Base-by-base conservation (phyloP, 1,140 invertebrate species). In the Drosophila lini region DNA sequence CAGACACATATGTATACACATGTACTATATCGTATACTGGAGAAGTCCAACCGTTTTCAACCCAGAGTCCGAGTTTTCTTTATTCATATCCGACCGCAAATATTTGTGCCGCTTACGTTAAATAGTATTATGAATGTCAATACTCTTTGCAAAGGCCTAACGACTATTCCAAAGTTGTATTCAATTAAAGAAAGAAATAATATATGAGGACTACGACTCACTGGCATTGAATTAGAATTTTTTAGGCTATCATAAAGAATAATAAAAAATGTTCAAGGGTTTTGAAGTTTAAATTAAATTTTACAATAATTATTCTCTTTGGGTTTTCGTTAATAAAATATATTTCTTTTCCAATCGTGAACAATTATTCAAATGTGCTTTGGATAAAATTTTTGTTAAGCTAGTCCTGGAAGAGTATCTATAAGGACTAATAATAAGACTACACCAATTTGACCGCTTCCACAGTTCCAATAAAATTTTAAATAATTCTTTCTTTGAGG, bases 11-110 rank as follows among this genome's bases (percentile, higher is more conserved):
- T n/a, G n/a, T n/a, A n/a, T 56, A 45, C 22, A 10, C 7, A 32
- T 31, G n/a, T 48, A 28, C 3, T 41, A 22, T 34, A 4, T 3
- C 13, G 38, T 31, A 28, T 31, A 50, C 10, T 11, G 34, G 50
- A 48, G 34, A 59, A n/a, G 67, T 71, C 42, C 68, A 50, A 16
- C 7, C 34, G 55, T 41, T 64, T 59, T 16, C 25, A 45, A 15
- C 40, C 13, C 44, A 34, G 56, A 73, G 73, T 59, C 53, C 38
- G 60, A 74, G 76, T 80, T 73, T 78, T 80, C 76, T 71, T 80
- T 80, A 73, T 63, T 62, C 50, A 28, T 52, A 60, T 65, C 38
- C 38, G 40, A 74, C 68, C 53, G 57, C 76, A 74, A 79, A 74
- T 79, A 65, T 83, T 67, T 45, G 48, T 62, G 60, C 34, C 52